A percentile compares a stretch with the other conserved stretches of the same genome.
These are phyloP conservation scores for Pelobates cultripes DNA, from an alignment of 2,797 vertebrate genomes.

Conservation along the genomic window DNA sequence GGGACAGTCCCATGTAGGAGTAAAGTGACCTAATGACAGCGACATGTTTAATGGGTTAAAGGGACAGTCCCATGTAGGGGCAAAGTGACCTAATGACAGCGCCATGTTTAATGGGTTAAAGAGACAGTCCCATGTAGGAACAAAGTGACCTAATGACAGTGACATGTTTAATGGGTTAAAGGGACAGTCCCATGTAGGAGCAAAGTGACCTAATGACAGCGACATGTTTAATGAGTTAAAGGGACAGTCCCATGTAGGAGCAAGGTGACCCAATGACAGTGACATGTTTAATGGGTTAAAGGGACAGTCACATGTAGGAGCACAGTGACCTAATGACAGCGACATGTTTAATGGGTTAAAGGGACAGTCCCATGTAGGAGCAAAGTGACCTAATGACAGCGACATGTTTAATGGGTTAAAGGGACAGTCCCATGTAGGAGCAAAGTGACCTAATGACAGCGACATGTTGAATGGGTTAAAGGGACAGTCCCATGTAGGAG, in stretches of 20 bases:
- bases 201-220: neutral
- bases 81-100: no score
- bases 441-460: neutral
- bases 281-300: neutral
- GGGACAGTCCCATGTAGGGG: neutral
- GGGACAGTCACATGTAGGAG: neutral
- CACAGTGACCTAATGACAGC: neutral
- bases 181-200: neutral
- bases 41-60: slow-evolving; percentile 1
- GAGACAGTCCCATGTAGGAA: neutral
- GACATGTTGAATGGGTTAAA: slow-evolving; percentile 13
- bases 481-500: no score
- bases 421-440: neutral
- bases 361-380: no score
- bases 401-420: neutral
- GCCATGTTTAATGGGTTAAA: neutral
- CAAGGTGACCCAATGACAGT: neutral
- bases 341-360: neutral
- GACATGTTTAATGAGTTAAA: slow-evolving; percentile 5
- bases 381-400: neutral
- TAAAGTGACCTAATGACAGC: neutral
- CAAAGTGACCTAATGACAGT: neutral
- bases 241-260: neutral
- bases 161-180: slow-evolving; percentile 6
- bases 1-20: neutral